Evolutionary conservation across 35 echinoderm and acorn worm genomes (phyloP), one percentile per base, ranked within the genome.

Genomic region (Apostichopus parvimensis): DNA sequence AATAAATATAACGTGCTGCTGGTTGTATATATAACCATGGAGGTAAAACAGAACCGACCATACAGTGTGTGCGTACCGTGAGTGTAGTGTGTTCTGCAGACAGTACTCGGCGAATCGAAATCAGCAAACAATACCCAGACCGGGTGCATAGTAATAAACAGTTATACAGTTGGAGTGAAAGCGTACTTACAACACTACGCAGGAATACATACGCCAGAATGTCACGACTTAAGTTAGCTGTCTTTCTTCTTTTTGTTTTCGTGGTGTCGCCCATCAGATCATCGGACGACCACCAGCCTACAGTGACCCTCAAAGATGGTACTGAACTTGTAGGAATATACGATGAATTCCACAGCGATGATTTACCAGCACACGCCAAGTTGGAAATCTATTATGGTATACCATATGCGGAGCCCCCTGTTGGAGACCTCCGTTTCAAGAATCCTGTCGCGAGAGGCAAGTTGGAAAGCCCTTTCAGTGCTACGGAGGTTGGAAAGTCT

Each of bases 241-340:
- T 18, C 34, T 78, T 78, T 45, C 20, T 57, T 26, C 5, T 82
- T 8, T 45, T 2, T 45, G 45, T 52, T 82, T 57, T 8, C 28
- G n/a, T 57, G 79, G 55, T 82, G 79, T 22, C 79, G 7, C 26
- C 34, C 45, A 4, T 57, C 8, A 24, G 55, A 57, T 54, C 9
- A 4, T 28, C 10, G 6, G 79, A 54, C 5, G 8, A 11, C 5
- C 14, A 6, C 4, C 79, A 15, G n/a, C 60, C 83, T 80, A 80
- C 10, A 66, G 83, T 87, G 3, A 87, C 83, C 55, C 57, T 87
- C 53, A 87, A 87, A 66, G 83, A 87, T 61, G 83, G 83, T n/a
- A 87, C 54, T 87, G 83, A 58, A n/a, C 17, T 87, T 54, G 18
- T 26, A 6, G 83, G 83, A 25, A 56, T 87, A 0, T 58, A 61